Conservation (phyloP, 2,113 vertebrate species). For the Sporophila hypoxantha region DNA sequence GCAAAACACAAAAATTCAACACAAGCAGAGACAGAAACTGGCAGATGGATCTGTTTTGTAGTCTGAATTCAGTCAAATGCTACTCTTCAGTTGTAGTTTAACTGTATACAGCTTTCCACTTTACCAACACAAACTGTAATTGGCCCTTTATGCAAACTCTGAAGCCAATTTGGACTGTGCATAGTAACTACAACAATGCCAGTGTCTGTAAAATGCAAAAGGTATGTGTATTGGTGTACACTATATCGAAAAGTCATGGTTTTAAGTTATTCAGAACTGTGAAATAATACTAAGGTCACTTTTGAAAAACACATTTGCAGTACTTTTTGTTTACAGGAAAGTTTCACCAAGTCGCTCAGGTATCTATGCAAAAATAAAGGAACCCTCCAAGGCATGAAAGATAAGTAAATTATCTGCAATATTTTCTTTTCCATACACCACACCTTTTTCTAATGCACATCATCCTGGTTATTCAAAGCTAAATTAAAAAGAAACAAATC, state of each 20-base stretch:
- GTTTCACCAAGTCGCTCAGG: constrained; percentile 59
- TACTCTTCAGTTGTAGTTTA: constrained; percentile 30
- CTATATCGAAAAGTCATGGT: constrained; percentile 50
- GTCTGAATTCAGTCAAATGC: constrained; percentile 48
- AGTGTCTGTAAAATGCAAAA: constrained; percentile 65
- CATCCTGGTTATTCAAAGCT: constrained; percentile 72
- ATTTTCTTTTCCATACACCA: constrained; percentile 64
- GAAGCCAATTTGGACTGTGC: constrained; percentile 59
- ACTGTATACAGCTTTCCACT: constrained; percentile 27
- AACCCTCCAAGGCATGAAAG: constrained; percentile 72
- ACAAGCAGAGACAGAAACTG: constrained; percentile 64
- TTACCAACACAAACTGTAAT: constrained; percentile 34
- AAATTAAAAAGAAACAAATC: constrained; percentile 57
- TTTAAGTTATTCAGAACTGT: constrained; percentile 64
- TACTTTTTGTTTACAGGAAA: constrained; percentile 68
- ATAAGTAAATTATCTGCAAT: constrained; percentile 66
- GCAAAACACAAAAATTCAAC: constrained; percentile 64
- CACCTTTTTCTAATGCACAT: constrained; percentile 73
- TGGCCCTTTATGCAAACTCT: constrained; percentile 51
- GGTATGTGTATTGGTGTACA: constrained; percentile 52
- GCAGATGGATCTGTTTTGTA: constrained; percentile 59
- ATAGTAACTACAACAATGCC: constrained; percentile 69
- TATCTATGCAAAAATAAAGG: constrained; percentile 70
- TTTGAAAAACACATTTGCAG: constrained; percentile 73
- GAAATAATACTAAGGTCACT: constrained; percentile 84